Conservation (phyloP, 2,888 invertebrate genomes). For the Scotopteryx bipunctaria region DNA sequence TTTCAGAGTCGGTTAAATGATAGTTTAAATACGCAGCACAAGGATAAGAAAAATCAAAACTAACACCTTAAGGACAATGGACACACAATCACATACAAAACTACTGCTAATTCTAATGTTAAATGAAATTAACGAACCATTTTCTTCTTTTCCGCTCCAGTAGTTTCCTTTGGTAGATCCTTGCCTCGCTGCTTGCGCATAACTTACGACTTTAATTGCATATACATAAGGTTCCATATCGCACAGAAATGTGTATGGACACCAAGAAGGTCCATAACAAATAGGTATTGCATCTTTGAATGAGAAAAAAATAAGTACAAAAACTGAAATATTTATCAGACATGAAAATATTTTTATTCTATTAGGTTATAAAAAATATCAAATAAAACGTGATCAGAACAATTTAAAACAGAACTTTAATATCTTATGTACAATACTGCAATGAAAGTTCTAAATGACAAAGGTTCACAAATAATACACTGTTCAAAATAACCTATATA, state of each 20-base stretch:
- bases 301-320: too few relatives aligned
- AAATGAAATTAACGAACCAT: slow-evolving; percentile 65
- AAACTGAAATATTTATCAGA: too few relatives aligned
- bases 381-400: slow-evolving; percentile 45
- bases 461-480: slow-evolving; percentile 42
- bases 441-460: slow-evolving; percentile 40
- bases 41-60: slow-evolving; percentile 62
- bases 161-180: slow-evolving; percentile 76
- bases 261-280: too few relatives aligned
- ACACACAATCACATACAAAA: slow-evolving; percentile 73
- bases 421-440: slow-evolving; percentile 65
- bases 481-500: slow-evolving; percentile 42
- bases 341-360: too few relatives aligned
- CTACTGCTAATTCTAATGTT: slow-evolving; percentile 35
- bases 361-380: not conserved
- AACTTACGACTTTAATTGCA: slow-evolving; percentile 66
- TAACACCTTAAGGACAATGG: slow-evolving; percentile 65
- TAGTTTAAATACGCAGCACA: slow-evolving; percentile 64
- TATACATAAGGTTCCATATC: slow-evolving; percentile 32
- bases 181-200: slow-evolving; percentile 79
- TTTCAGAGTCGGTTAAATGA: slow-evolving; percentile 35
- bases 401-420: slow-evolving; percentile 66
- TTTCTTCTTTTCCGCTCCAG: slow-evolving; percentile 80
- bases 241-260: too few relatives aligned
- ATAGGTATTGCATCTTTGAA: too few relatives aligned